Evolutionary conservation across 2,888 invertebrate species (phyloP).

Genomic region (Ormia ochracea): DNA sequence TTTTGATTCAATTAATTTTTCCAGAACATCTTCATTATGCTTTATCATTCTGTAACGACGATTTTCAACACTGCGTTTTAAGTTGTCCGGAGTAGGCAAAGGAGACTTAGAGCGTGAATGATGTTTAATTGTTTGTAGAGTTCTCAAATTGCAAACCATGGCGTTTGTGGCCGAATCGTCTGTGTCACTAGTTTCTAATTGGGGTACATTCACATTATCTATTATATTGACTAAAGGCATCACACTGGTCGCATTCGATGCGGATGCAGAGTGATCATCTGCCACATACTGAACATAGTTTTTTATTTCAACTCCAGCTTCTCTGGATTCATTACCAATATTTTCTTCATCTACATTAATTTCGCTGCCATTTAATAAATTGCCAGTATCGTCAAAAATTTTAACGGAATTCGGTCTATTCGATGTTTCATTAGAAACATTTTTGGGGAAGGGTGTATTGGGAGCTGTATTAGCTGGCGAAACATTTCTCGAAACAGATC

Average conservation of each 20-base stretch:
- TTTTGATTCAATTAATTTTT: slow-evolving; percentile 58
- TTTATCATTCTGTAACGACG: slow-evolving; percentile 63
- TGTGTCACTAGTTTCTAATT: background rate
- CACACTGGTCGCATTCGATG: background rate
- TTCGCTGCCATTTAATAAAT: slow-evolving; percentile 21
- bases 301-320: background rate
- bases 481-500: slow-evolving; percentile 68
- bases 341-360: background rate
- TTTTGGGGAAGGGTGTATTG: slow-evolving; percentile 66
- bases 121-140: background rate
- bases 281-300: slow-evolving; percentile 66
- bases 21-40: slow-evolving; percentile 66
- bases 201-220: background rate
- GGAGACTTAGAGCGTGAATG: slow-evolving; percentile 66
- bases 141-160: slow-evolving; percentile 26
- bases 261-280: slow-evolving; percentile 63
- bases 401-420: slow-evolving; percentile 61
- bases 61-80: slow-evolving; percentile 64
- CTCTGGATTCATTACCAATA: background rate
- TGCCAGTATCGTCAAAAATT: slow-evolving; percentile 68
- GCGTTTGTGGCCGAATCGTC: slow-evolving; percentile 22
- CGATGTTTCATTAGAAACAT: slow-evolving; percentile 66
- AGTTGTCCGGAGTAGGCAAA: slow-evolving; percentile 64
- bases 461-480: slow-evolving; percentile 66
- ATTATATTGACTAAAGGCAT: slow-evolving; percentile 49